Conservation (phyloP, 2,113 vertebrate genomes). For the Pseudorasbora parva region DNA sequence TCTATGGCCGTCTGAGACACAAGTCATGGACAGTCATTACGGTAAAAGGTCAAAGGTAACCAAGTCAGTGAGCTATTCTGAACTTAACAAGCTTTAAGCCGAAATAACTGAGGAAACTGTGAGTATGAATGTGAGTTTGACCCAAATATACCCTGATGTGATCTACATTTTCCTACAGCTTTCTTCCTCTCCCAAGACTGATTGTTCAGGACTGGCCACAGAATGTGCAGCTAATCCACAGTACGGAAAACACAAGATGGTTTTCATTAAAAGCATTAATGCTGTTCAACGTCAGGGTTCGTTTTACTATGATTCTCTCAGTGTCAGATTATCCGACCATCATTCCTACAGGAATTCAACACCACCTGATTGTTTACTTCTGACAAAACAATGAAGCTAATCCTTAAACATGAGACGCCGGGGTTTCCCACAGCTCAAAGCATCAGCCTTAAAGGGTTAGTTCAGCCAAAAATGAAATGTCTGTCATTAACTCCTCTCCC, state of each 20-base stretch:
- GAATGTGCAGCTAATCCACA: slow-evolving; percentile 40
- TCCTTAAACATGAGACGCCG: background rate
- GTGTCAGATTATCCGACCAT: background rate
- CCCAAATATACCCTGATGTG: slow-evolving; percentile 15
- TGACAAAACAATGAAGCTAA: slow-evolving; percentile 1
- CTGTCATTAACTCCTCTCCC: too few species aligned
- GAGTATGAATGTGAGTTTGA: slow-evolving; percentile 38
- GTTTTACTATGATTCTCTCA: slow-evolving; percentile 30
- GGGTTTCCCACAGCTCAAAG: too few species aligned
- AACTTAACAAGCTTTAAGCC: background rate
- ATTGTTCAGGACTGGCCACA: slow-evolving; percentile 52
- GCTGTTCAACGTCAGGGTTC: slow-evolving; percentile 47
- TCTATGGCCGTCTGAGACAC: too few species aligned
- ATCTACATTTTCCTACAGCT: slow-evolving; percentile 42
- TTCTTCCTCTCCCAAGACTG: background rate
- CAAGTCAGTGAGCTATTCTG: background rate
- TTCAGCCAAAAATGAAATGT: too few species aligned
- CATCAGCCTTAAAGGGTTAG: too few species aligned
- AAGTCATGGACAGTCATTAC: background rate
- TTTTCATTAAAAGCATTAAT: slow-evolving; percentile 60
- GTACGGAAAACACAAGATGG: slow-evolving; percentile 42
- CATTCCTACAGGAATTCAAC: too few species aligned
- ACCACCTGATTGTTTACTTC: too few species aligned
- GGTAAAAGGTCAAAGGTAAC: slow-evolving; percentile 3
- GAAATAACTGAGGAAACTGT: slow-evolving; percentile 38